These are phyloP conservation scores for Mythimna impura DNA, from an alignment of 2,888 invertebrate genomes.

Conservation along the genomic window DNA sequence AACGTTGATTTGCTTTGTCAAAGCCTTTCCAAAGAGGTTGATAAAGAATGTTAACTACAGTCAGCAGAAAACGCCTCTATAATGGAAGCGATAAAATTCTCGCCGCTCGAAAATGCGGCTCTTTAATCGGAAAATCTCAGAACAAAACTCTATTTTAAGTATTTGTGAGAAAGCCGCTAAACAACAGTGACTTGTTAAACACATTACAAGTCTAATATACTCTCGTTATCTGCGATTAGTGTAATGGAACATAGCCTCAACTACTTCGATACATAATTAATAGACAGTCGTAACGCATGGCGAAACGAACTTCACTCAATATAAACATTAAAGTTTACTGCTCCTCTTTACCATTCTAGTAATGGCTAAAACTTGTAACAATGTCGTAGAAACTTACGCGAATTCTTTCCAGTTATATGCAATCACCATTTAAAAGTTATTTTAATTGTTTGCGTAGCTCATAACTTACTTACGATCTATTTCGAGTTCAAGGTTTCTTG, in stretches of 20 bases:
- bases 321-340: conserved; percentile 88
- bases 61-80: conserved; percentile 46
- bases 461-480: conserved; percentile 66
- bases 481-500: conserved; percentile 64
- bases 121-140: conserved; percentile 55
- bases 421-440: conserved; percentile 76
- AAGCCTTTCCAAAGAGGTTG: conserved; percentile 13
- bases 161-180: conserved; percentile 46
- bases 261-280: conserved; percentile 61
- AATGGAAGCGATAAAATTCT: conserved; percentile 58
- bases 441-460: conserved; percentile 73
- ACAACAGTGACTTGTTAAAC: conserved; percentile 48
- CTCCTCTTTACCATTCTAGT: conserved; percentile 78
- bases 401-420: conserved; percentile 76
- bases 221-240: conserved; percentile 55
- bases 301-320: conserved; percentile 65
- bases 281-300: conserved; percentile 55
- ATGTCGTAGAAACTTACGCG: conserved; percentile 71
- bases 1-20: conserved; percentile 36
- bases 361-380: conserved; percentile 89
- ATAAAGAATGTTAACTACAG: conserved; percentile 38
- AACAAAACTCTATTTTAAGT: conserved; percentile 54
- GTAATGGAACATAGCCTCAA: conserved; percentile 60
- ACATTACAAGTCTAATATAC: conserved; percentile 53
- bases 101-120: conserved; percentile 46